These are phyloP conservation scores for Proisotoma minuta DNA, from an alignment of 2,888 invertebrate genomes.

Conservation along the genomic window DNA sequence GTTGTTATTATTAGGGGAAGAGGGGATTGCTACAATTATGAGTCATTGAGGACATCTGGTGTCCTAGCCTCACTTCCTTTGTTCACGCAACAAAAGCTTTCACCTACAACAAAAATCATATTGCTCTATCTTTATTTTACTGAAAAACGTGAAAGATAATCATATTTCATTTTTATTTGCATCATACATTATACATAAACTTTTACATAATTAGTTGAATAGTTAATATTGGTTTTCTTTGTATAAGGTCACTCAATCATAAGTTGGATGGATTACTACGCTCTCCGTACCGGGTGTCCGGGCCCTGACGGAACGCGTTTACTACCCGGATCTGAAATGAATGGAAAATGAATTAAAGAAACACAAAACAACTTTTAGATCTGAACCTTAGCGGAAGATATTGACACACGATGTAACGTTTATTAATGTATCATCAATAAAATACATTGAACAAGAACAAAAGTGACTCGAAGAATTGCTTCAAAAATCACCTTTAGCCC, in stretches of 20 bases:
- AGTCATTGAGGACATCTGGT: too few species aligned
- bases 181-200: slow-evolving; percentile 10
- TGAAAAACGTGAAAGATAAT: too few species aligned
- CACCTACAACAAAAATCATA: too few species aligned
- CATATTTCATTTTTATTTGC: too few species aligned
- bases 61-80: too few species aligned
- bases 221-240: too few species aligned
- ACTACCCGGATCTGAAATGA: slow-evolving; percentile 96
- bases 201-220: slow-evolving; percentile 38
- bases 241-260: too few species aligned
- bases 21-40: too few species aligned
- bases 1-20: too few species aligned
- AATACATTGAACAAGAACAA: slow-evolving; percentile 37
- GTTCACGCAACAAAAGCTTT: too few species aligned
- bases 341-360: slow-evolving; percentile 49
- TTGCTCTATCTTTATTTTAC: too few species aligned
- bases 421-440: slow-evolving; percentile 13
- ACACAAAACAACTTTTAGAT: slow-evolving; percentile 47
- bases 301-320: slow-evolving; percentile 99
- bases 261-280: slow-evolving; percentile 86
- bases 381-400: slow-evolving; percentile 50
- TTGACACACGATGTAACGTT: slow-evolving; percentile 39
- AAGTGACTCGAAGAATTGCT: slow-evolving; percentile 39
- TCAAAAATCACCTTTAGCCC: slow-evolving; percentile 46
- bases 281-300: slow-evolving; percentile 90